Base-by-base conservation (phyloP, 2,797 vertebrate species). In the Graptemys geographica region DNA sequence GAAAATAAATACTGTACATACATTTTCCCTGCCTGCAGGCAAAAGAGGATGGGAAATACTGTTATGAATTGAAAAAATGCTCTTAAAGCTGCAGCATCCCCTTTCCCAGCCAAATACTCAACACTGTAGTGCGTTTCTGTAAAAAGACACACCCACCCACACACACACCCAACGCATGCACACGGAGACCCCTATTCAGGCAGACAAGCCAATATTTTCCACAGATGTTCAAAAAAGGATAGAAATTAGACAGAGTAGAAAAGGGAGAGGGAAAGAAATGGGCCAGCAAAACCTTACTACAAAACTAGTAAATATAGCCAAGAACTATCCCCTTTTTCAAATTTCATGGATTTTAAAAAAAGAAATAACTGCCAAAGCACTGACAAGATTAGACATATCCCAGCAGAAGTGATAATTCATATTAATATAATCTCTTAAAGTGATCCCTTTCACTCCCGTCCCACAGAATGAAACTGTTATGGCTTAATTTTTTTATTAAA, bases 11-110 rank as follows among this genome's bases (percentile, higher is more conserved):
- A 98, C 98, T 99, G 98, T 98, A 99, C 98, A 98, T 96, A 98
- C 98, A 98, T 96, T 98, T 99, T 99, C 98, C 99, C 98, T 99
- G 98, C 99, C 99, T 99, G 99, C 99, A 98, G 99, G 99, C 98
- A 98, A 99, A 98, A 98, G 97, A 97, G 97, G 97, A 98, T 98
- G 98, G 98, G 98, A 98, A 98, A 98, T 97, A 98, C 98, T 98
- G 98, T 97, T 97, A 97, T 89, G 97, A 98, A 97, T 97, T 53
- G 93, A 78, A 95, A 97, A 97, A 96, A 96, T 93, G 98, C 97
- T 98, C 98, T 98, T 98, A 98, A 98, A 98, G 98, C 98, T 98
- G 97, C 98, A 97, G 97, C 97, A 97, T 96, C 98, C 98, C 98
- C 97, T 95, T 98, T 98, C 97, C 98, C 98, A 98, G 97, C 97